Conservation (phyloP, 2,888 invertebrate species). For the Hypolimnas misippus region DNA sequence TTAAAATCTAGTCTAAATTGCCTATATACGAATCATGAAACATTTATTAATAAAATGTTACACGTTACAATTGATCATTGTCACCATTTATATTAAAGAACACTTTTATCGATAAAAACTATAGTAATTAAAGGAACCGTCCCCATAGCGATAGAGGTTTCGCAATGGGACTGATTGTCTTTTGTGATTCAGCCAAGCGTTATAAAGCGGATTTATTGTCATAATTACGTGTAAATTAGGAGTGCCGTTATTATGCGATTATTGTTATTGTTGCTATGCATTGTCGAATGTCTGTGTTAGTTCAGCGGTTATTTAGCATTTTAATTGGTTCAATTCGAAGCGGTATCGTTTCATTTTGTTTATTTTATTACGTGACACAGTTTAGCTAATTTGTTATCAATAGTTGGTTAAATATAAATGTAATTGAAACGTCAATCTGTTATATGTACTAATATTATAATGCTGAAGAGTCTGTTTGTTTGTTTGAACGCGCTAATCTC, state of each 20-base stretch:
- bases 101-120: too few species aligned
- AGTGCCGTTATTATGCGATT: neutral
- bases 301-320: conserved; percentile 2
- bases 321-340: neutral
- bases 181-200: conserved; percentile 27
- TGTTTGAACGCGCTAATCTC: too few species aligned
- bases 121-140: too few species aligned
- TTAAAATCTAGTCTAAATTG: too few species aligned
- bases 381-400: neutral
- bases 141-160: conserved; percentile 13
- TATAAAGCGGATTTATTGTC: conserved; percentile 12
- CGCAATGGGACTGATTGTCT: conserved; percentile 24
- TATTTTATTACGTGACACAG: neutral
- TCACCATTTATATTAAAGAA: too few species aligned
- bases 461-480: too few species aligned
- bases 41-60: too few species aligned
- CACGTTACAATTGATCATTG: too few species aligned
- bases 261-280: conserved; percentile 5
- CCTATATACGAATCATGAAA: too few species aligned
- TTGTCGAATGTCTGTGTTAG: neutral
- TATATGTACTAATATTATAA: too few species aligned
- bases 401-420: neutral
- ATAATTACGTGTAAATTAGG: conserved; percentile 10
- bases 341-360: neutral
- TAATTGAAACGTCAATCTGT: too few species aligned